phyloP scores from a whole-genome alignment of 30 jellyfish, hydroid and myxozoan species.

The Turritopsis rubra region DNA sequence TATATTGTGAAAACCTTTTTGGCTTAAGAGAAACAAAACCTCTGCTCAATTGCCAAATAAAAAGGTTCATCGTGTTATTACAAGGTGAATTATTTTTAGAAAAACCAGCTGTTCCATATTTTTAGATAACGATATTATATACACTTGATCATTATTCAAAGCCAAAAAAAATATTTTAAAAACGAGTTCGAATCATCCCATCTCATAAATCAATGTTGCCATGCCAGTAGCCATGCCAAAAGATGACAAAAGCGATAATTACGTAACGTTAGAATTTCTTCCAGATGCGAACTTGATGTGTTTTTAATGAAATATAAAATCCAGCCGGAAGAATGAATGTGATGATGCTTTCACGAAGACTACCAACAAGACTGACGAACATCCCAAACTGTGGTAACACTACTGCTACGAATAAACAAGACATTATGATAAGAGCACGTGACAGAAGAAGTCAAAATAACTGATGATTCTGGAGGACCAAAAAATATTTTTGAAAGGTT shows the following conservation, averaged over 20 bases:
- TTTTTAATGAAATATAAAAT: constrained; percentile 29
- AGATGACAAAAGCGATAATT: constrained; percentile 28
- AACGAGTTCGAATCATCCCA: not conserved
- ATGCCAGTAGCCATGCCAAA: constrained; percentile 32
- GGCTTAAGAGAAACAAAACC: too few relatives aligned
- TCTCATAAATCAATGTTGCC: constrained; percentile 12
- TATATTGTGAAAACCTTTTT: too few relatives aligned
- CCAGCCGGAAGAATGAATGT: constrained; percentile 58
- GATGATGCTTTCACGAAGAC: constrained; percentile 64
- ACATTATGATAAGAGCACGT: constrained; percentile 40
- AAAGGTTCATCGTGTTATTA: too few relatives aligned
- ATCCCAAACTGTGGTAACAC: constrained; percentile 74
- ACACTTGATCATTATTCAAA: too few relatives aligned
- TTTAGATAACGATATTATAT: too few relatives aligned
- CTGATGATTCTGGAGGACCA: constrained; percentile 23
- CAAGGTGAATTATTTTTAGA: too few relatives aligned
- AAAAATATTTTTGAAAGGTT: constrained; percentile 40
- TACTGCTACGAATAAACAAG: constrained; percentile 47
- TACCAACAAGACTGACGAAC: constrained; percentile 70
- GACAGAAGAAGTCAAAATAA: constrained; percentile 55
- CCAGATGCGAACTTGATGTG: constrained; percentile 5
- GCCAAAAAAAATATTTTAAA: too few relatives aligned
- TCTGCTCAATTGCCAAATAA: too few relatives aligned
- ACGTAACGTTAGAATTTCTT: constrained; percentile 24
- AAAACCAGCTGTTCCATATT: too few relatives aligned